Conservation (phyloP, 2,113 vertebrate genomes). For the cat (Felis catus) region F.catus_Fca126_mat1.0 CM031419.1:214459001-214459500, state of each 20-base stretch:
- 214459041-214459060: constrained; percentile 94
- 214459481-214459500: neutral
- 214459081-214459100: constrained; percentile 99
- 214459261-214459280: neutral
- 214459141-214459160: rapidly evolving
- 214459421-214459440: neutral
- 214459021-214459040: constrained; percentile 94
- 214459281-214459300: neutral
- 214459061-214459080: constrained; percentile 97
- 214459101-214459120: constrained; percentile 99
- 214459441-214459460: neutral
- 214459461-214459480: neutral
- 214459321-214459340: neutral
- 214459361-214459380: neutral
- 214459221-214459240: neutral
- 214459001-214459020: constrained; percentile 91
- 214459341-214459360: neutral
- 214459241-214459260: neutral
- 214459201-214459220: neutral
- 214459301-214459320: neutral
- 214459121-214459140: constrained; percentile 91
- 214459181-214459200: too few relatives aligned
- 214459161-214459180: neutral
- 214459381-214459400: neutral
- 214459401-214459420: neutral